Evolutionary conservation across 2,797 vertebrate species (phyloP).

Genomic region (Odontamblyopus lacepedii): DNA sequence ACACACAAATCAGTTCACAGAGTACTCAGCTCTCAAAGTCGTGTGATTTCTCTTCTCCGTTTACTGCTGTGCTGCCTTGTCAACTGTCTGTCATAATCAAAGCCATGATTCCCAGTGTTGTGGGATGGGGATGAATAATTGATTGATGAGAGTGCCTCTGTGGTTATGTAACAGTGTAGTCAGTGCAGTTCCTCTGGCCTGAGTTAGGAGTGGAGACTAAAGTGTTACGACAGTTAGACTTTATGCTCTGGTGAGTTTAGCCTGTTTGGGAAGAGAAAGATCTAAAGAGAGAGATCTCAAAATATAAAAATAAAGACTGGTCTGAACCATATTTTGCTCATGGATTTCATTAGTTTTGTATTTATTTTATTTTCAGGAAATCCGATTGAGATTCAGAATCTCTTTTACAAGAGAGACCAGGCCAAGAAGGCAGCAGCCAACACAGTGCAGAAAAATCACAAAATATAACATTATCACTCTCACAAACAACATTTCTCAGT

Average conservation of each 20-base stretch:
- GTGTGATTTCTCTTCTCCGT: conserved; percentile 31
- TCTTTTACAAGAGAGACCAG: background rate
- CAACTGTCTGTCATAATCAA: conserved; percentile 67
- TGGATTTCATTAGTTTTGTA: background rate
- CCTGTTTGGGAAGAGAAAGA: background rate
- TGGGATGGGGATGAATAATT: conserved; percentile 71
- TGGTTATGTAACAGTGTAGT: conserved; percentile 52
- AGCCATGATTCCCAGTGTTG: conserved; percentile 55
- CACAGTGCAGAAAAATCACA: conserved; percentile 5
- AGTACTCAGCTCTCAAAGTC: conserved; percentile 49
- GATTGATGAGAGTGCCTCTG: conserved; percentile 52
- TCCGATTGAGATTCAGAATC: too few species aligned
- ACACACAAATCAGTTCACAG: conserved; percentile 18
- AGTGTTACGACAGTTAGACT: conserved; percentile 34
- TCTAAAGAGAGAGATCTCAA: background rate
- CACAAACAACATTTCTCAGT: too few species aligned
- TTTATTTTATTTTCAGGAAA: background rate
- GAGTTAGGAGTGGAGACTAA: conserved; percentile 29
- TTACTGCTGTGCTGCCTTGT: conserved; percentile 38
- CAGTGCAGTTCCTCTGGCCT: conserved; percentile 40
- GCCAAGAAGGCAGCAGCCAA: background rate
- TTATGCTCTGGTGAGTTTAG: conserved; percentile 18
- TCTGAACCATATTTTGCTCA: background rate
- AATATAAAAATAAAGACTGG: background rate
- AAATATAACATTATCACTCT: too few species aligned